Base-by-base conservation (phyloP, 2,113 vertebrate species). In the Corythoichthys intestinalis region DNA sequence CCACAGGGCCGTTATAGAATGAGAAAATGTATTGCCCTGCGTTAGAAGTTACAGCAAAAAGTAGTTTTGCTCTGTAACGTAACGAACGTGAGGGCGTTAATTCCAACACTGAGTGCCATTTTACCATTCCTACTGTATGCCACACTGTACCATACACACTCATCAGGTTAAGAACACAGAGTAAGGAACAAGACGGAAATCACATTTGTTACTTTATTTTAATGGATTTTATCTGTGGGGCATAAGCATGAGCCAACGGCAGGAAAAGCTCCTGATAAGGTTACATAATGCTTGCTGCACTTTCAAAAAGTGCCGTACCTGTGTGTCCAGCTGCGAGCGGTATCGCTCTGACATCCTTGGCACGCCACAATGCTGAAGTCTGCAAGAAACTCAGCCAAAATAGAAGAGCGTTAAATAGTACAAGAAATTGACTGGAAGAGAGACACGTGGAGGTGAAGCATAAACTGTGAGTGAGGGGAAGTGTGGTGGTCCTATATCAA, bases 21-120 rank as follows among this genome's bases (percentile, higher is more conserved):
- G 81, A 77, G 81, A 76, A 85, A 86, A 84, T 78, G 81, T 71
- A 28, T 28, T 28, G 20, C 20, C 20, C 20, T 28, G 20, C 20
- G 20, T 28, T 28, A 28, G 20, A 28, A 28, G 20, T 28, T 28
- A 28, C 20, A 28, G 20, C 20, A 28, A 28, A 28, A 28, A 28
- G 20, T 28, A 28, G 20, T 28, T 28, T 28, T 28, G 20, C 20
- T 28, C 20, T 28, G 20, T 28, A 28, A 28, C 20, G 20, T 28
- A 28, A 28, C 20, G 20, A 28, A 28, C 20, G 20, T 28, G 20
- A 28, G 20, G 20, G 20, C 20, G 20, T 28, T 28, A 28, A 28
- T 28, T 28, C 20, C 20, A 28, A 28, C 20, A 28, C 20, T 28
- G 20, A 82, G 83, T 58, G 71, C 82, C 78, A 71, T 60, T 56